Base-by-base conservation (phyloP, 2,797 vertebrate species). In the Lerista edwardsae region DNA sequence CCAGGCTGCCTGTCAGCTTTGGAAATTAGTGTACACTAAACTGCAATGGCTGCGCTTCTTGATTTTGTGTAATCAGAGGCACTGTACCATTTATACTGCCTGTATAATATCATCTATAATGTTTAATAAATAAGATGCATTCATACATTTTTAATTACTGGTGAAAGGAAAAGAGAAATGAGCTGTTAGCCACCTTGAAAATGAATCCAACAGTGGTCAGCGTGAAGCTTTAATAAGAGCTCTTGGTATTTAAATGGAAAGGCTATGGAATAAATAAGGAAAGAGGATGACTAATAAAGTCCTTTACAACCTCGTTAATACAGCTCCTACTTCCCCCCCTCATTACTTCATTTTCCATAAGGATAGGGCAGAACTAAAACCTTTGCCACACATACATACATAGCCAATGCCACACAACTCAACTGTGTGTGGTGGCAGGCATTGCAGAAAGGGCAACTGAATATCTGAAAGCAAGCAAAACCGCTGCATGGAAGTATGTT, bases 71-170 rank as follows among this genome's bases (percentile, higher is more conserved):
- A 78, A 67, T 85, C 69, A 81, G 64, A 75, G 59, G 75, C 64
- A 61, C 47, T 85, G 64, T 76, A 69, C 62, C 31, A 23, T 69
- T 85, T 81, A 80, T 81, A 27, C 29, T 3, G 55, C 51, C 65
- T 75, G 39, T 51, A 75, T 61, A 61, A 29, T 75, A 80, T 80
- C 64, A 75, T 80, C 75, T 85, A 57, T 85, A 81, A 81, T 27
- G 21, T 61, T 80, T 80, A 75, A 85, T 80, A 80, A 85, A 85
- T 80, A 85, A 68, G 72, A 81, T 69, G 39, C 79, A 85, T 80
- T 69, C 62, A 69, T 76, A 69, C 39, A 75, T 64, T 47, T 75
- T 47, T 81, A 68, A 81, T 75, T 81, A 80, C 79, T 68, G 10
- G 25, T 19, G 61, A 85, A 55, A 29, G 14, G 9, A 68, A 25